Percentiles rank a stretch among this genome's conserved stretches.
These are phyloP conservation scores for Cyclargus thomasi DNA, from an alignment of 1,140 invertebrate genomes.

Conservation along the genomic window DNA sequence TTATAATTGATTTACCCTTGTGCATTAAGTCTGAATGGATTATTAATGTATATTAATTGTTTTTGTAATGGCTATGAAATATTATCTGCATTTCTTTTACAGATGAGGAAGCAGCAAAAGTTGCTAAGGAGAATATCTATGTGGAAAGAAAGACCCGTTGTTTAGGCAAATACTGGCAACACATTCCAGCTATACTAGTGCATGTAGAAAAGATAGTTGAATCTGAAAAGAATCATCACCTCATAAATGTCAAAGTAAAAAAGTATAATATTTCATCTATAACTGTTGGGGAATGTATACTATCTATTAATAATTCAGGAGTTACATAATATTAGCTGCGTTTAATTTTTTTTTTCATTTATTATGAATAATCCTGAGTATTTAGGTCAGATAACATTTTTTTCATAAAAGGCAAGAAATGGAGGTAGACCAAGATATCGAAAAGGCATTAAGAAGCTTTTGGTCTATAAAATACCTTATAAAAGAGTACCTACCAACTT, in stretches of 20 bases:
- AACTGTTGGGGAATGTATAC: conserved; percentile 30
- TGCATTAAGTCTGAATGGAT: no score
- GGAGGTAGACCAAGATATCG: no score
- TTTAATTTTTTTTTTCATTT: no score
- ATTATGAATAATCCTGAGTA: no score
- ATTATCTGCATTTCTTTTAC: conserved; percentile 27
- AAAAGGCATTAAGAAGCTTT: no score
- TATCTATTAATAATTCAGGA: conserved; percentile 36
- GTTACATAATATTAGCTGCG: conserved; percentile 30
- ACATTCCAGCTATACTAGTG: conserved; percentile 62
- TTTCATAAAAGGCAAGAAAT: no score
- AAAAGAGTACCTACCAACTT: no score
- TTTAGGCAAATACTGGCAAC: conserved; percentile 74
- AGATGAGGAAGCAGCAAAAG: conserved; percentile 38
- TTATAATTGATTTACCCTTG: no score
- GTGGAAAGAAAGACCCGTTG: conserved; percentile 57
- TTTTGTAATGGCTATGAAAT: no score
- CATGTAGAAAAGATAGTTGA: conserved; percentile 38
- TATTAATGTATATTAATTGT: no score
- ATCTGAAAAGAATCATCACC: conserved; percentile 22
- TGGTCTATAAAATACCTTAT: no score
- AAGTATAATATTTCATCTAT: conserved; percentile 30
- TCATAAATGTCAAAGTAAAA: conserved; percentile 34
- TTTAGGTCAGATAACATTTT: no score
- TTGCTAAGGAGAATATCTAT: conserved; percentile 33